Evolutionary conservation across 2,888 invertebrate genomes (phyloP), one percentile per base, ranked within the genome.

Genomic region (Erynnis tages): DNA sequence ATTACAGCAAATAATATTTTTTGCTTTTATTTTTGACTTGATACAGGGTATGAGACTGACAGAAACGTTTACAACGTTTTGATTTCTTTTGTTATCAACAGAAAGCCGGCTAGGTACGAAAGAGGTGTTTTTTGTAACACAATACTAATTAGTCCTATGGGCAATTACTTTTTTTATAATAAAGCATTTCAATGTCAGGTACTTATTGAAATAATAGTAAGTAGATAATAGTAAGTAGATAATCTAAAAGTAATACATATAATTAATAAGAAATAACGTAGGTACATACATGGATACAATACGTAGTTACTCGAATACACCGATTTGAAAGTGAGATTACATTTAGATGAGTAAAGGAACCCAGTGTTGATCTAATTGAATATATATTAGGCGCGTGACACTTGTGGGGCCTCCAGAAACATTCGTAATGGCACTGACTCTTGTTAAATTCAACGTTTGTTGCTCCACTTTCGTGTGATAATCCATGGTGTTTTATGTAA

Each of bases 331-430:
- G 23, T 44, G 11, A 44, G 32, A 32, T 43, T 47, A 50, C 11
- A 50, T 50, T 53, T 14, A 14, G 14, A 40, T 34, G 23, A 34
- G 8, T 34, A 37, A 46, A 17, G 64, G 67, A 71, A 62, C 65
- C 64, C 56, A 66, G 64, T 56, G 11, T 35, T 23, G 64, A 76
- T 76, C 78, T 76, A 81, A 84, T 85, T 81, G 76, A 73, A 71
- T 79, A 78, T 82, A 71, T 79, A 78, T 82, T 81, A 71, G 75
- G 70, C 60, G 64, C 63, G 71, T 68, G 74, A 71, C 81, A 79
- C 73, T 83, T 82, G 68, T 82, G 67, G 60, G 85, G 84, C 79
- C 74, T 87, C 82, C 61, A 63, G 72, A 73, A 76, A 75, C 75
- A 74, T 76, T 76, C 74, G 73, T 70, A 73, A 75, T 72, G 79